phyloP scores from a whole-genome alignment of 2,888 invertebrate species.

The Crioceris asparagi region DNA sequence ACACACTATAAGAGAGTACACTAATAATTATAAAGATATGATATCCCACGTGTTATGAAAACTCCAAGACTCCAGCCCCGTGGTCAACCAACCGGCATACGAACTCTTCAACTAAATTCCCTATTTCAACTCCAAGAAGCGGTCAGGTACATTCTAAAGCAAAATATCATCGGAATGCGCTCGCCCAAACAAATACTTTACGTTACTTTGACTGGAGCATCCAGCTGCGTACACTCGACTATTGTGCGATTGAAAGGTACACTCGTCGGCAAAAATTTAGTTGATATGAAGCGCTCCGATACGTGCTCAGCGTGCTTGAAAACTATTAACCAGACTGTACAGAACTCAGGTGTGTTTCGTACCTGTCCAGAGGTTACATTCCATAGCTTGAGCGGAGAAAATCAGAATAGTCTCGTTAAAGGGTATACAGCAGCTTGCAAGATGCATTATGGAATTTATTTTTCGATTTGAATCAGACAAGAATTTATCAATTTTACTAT shows the following conservation, averaged over 20 bases:
- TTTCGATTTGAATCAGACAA: no score
- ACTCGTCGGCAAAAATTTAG: conserved; percentile 23
- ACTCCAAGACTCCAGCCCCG: conserved; percentile 22
- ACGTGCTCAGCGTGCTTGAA: conserved; percentile 17
- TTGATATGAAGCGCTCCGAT: conserved; percentile 15
- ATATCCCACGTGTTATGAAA: conserved; percentile 29
- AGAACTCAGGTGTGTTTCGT: conserved; percentile 39
- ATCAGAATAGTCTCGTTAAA: conserved; percentile 27
- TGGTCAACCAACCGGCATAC: conserved; percentile 31
- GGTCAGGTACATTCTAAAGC: conserved; percentile 39
- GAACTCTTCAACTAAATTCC: conserved; percentile 35
- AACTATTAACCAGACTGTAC: conserved; percentile 29
- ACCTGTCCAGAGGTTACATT: conserved; percentile 39
- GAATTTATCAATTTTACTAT: no score
- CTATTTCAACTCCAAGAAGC: conserved; percentile 35
- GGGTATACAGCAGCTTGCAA: conserved; percentile 16
- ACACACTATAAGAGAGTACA: conserved; percentile 19
- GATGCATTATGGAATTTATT: no score
- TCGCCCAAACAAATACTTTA: conserved; percentile 23
- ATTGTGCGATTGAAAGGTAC: conserved; percentile 30
- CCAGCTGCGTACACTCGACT: conserved; percentile 14
- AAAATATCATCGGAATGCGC: conserved; percentile 39
- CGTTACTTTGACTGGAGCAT: conserved; percentile 15
- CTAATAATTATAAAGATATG: conserved; percentile 1
- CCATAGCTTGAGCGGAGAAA: conserved; percentile 36